Evolutionary conservation across 2,888 invertebrate genomes (phyloP).

Genomic region (Aphidius colemani): DNA sequence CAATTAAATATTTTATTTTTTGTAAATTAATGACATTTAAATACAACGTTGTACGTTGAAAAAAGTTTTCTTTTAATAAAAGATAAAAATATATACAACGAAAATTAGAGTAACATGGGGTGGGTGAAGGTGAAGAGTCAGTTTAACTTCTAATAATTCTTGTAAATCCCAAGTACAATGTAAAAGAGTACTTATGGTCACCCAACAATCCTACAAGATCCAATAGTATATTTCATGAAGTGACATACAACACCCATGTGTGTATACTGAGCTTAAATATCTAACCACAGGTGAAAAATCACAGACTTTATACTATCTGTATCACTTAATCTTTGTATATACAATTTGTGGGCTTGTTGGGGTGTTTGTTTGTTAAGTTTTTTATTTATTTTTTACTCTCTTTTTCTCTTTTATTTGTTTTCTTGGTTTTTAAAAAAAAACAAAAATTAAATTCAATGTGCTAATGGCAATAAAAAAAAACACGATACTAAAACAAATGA

Average conservation of each 20-base stretch:
- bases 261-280: constrained; percentile 6
- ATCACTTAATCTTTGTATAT: constrained; percentile 32
- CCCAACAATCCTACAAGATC: constrained; percentile 10
- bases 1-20: too few relatives aligned
- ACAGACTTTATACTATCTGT: constrained; percentile 26
- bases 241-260: not conserved
- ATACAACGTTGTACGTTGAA: too few relatives aligned
- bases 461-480: constrained; percentile 8
- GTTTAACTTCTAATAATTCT: constrained; percentile 25
- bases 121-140: not conserved
- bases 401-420: not conserved
- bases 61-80: not conserved
- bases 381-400: not conserved
- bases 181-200: constrained; percentile 16
- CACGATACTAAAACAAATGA: not conserved
- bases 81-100: not conserved
- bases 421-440: not conserved
- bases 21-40: too few relatives aligned
- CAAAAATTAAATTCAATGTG: constrained; percentile 8
- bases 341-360: too few relatives aligned
- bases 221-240: constrained; percentile 29
- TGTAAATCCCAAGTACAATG: constrained; percentile 4
- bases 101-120: not conserved
- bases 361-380: too few relatives aligned
- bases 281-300: constrained; percentile 34